A percentile compares a stretch with the other conserved stretches of the same genome.
These are phyloP conservation scores for Coecobrya sp. DNA, from an alignment of 2,888 invertebrate species.

Conservation along the genomic window DNA sequence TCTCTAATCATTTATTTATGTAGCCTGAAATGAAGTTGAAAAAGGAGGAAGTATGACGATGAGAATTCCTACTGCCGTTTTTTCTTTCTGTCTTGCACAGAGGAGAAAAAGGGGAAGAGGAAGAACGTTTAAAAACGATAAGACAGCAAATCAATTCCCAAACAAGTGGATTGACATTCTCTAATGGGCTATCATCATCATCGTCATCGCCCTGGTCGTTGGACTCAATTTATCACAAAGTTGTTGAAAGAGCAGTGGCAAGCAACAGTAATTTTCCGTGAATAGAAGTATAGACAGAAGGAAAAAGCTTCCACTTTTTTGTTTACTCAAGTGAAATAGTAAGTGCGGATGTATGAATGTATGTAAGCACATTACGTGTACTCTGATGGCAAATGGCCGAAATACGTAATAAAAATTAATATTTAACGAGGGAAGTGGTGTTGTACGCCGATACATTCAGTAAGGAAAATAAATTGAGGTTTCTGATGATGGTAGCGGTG, in stretches of 20 bases:
- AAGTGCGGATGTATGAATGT: background rate
- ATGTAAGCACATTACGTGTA: background rate
- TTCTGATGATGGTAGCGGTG: background rate
- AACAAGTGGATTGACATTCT: constrained; percentile 74
- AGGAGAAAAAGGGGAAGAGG: background rate
- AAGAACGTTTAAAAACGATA: constrained; percentile 29
- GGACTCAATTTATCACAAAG: constrained; percentile 47
- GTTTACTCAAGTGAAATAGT: background rate
- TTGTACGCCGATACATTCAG: background rate
- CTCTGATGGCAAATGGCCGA: background rate
- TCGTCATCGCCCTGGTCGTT: constrained; percentile 17
- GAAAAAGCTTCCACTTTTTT: constrained; percentile 3
- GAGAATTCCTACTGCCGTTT: background rate
- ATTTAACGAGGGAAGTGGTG: constrained; percentile 58
- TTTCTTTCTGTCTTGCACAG: background rate
- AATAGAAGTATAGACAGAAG: background rate
- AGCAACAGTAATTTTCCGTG: background rate
- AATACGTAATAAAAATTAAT: constrained; percentile 59
- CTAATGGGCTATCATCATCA: constrained; percentile 72
- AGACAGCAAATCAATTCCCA: constrained; percentile 69
- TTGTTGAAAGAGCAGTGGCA: constrained; percentile 22
- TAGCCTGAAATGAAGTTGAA: constrained; percentile 23
- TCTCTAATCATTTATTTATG: constrained; percentile 35
- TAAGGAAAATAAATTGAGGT: background rate
- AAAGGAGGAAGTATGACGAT: constrained; percentile 27